Base-by-base conservation (phyloP, 2,113 vertebrate genomes). In the Otis tarda region DNA sequence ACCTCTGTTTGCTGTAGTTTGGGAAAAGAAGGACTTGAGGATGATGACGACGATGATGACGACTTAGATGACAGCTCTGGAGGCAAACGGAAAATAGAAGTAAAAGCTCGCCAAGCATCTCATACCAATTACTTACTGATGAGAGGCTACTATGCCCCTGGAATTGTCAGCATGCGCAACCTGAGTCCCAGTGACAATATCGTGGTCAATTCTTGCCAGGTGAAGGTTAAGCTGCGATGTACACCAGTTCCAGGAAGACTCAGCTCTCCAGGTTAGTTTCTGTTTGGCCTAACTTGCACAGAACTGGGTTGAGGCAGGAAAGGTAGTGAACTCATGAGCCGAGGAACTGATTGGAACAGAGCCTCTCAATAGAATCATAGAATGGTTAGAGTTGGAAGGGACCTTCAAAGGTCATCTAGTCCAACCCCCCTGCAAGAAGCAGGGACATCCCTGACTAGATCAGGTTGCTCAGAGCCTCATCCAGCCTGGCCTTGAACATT, bases 111-210 rank as follows among this genome's bases (percentile, higher is more conserved):
- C 23, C 99, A 99, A 71, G 99, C 99, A 4, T 99, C 99, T 6
- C 99, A 99, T 97, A 99, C 99, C 75, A 99, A 99, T 95, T 99
- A 99, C 97, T 96, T 99, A 88, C 98, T 99, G 92, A 99, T 99
- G 99, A 97, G 98, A 31, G 99, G 99, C 43, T 99, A 97, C 96
- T 99, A 98, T 10, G 96, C 96, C 23, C 99, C 99, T 0, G 99
- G 99, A 45, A 98, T 99, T 4, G 98, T 99, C 81, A 99, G 98
- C 97, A 95, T 97, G 0, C 98, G 99, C n/a, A 99, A 99, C 94
- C 98, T 99, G 76, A 99, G 98, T 94, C 98, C 98, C 97, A 98
- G 93, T 0, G 99, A 99, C 87, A 99, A 97, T 95, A 98, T 99
- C 2, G 99, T 99, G 89, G 98, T 99, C 93, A 99, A 99, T 85